These are phyloP conservation scores for Acanthurus leucopareius DNA, from an alignment of 2,797 vertebrate genomes.

Conservation along the genomic window DNA sequence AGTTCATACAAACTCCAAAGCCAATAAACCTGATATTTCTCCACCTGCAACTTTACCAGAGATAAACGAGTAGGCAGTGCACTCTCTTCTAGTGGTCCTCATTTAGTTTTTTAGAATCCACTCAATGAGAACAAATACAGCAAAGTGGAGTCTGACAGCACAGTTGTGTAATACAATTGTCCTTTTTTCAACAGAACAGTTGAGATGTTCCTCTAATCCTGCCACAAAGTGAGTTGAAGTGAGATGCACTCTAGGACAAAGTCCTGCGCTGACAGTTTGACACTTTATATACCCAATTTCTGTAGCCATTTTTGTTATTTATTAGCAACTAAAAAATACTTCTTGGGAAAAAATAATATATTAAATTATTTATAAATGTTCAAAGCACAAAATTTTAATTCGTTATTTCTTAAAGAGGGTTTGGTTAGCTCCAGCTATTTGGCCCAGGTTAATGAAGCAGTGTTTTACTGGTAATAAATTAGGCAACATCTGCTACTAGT, in stretches of 20 bases:
- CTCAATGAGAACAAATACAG: not conserved
- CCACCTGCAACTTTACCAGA: not conserved
- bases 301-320: not conserved
- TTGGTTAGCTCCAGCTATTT: not conserved
- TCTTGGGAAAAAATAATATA: too few relatives aligned
- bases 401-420: too few relatives aligned
- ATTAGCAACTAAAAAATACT: not conserved
- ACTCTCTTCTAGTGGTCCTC: not conserved
- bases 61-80: conserved; percentile 7
- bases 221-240: not conserved
- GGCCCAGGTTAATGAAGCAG: not conserved
- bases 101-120: conserved; percentile 6
- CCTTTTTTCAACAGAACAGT: not conserved
- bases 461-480: not conserved
- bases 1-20: not conserved
- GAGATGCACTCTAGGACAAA: not conserved
- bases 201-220: not conserved
- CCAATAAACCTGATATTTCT: not conserved
- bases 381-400: too few relatives aligned
- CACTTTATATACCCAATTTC: too few relatives aligned
- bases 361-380: too few relatives aligned
- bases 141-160: conserved; percentile 27
- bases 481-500: too few relatives aligned
- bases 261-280: not conserved
- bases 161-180: conserved; percentile 25